These are phyloP conservation scores for Timandra comae DNA, from an alignment of 2,888 invertebrate genomes.

Conservation along the genomic window DNA sequence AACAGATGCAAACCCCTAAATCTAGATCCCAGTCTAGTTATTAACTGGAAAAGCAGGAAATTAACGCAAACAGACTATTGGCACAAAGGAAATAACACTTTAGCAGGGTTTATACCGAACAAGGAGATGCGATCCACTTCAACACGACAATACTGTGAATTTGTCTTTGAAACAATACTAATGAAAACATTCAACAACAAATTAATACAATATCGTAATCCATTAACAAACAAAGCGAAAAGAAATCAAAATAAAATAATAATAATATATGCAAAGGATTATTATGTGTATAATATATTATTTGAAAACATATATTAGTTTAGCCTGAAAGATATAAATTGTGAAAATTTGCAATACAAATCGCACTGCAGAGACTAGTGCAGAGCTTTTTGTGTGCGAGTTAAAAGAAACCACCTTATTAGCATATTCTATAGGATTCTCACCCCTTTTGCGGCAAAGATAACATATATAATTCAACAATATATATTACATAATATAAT, in stretches of 20 bases:
- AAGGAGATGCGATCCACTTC: slow-evolving; percentile 17
- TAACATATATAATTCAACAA: slow-evolving; percentile 24
- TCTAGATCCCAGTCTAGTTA: slow-evolving; percentile 33
- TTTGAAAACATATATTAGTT: slow-evolving; percentile 4
- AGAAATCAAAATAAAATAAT: no score
- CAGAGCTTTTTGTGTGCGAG: slow-evolving; percentile 73
- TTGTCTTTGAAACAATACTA: no score
- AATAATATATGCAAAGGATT: no score
- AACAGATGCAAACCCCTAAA: slow-evolving; percentile 19
- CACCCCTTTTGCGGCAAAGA: slow-evolving; percentile 42
- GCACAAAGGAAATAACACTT: slow-evolving; percentile 58
- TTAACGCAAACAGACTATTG: slow-evolving; percentile 47
- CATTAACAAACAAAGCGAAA: no score
- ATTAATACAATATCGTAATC: no score
- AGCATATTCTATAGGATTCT: slow-evolving; percentile 64
- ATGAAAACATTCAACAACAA: no score
- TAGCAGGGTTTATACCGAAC: slow-evolving; percentile 27
- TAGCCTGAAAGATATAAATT: slow-evolving; percentile 30
- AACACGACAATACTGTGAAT: slow-evolving; percentile 3
- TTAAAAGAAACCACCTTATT: slow-evolving; percentile 68
- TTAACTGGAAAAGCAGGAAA: slow-evolving; percentile 47
- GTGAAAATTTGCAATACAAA: slow-evolving; percentile 71
- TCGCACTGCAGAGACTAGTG: slow-evolving; percentile 75
- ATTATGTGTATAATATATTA: no score
- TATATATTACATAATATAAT: slow-evolving; percentile 35